These are phyloP conservation scores for Aegypius monachus DNA, from an alignment of 2,113 vertebrate species.

Conservation along the genomic window DNA sequence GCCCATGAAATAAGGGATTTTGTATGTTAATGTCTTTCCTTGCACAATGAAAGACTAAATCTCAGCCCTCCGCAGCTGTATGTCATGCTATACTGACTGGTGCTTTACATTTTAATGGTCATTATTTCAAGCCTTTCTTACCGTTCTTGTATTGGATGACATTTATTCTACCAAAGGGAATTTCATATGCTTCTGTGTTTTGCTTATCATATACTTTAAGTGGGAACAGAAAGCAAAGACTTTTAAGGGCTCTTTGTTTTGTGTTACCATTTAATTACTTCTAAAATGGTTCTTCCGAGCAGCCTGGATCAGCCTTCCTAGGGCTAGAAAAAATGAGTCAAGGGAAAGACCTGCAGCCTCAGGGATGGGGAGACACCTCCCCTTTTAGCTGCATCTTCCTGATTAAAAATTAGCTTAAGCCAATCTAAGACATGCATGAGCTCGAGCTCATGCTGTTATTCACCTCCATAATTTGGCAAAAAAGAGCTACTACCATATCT, in stretches of 20 bases:
- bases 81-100: neutral
- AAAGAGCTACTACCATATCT: neutral
- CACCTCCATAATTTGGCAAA: neutral
- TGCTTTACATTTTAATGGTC: neutral
- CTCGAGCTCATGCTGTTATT: neutral
- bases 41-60: neutral
- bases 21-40: neutral
- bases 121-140: neutral
- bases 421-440: neutral
- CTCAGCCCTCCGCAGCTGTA: neutral
- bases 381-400: neutral
- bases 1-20: neutral
- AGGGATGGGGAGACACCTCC: neutral
- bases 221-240: neutral
- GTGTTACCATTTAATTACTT: neutral
- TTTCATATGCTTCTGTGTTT: neutral
- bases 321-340: neutral
- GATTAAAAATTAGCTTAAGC: neutral
- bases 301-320: neutral
- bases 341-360: neutral
- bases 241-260: neutral
- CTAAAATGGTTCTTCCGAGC: neutral
- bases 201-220: neutral
- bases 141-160: fast-evolving
- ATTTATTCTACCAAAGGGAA: neutral